Conservation (phyloP, 2,888 invertebrate species). For the Brachyopa scutellaris region DNA sequence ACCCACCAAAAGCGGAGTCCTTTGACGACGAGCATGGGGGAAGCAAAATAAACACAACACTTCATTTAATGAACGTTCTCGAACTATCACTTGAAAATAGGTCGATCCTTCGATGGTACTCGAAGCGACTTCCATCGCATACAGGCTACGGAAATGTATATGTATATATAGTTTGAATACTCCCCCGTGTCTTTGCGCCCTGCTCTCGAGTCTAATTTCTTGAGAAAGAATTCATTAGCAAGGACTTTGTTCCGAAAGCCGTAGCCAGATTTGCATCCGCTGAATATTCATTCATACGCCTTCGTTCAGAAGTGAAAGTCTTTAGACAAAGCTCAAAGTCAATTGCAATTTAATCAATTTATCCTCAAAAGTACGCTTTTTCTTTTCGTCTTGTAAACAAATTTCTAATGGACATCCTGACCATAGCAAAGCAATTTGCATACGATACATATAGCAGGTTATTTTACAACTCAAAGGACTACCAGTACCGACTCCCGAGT, state of each 20-base stretch:
- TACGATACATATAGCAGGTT: conserved; percentile 5
- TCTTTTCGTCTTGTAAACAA: background rate
- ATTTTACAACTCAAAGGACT: conserved; percentile 36
- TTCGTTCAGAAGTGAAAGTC: background rate
- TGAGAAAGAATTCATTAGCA: conserved; percentile 45
- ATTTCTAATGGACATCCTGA: background rate
- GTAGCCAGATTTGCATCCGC: conserved; percentile 44
- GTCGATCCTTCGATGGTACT: conserved; percentile 1
- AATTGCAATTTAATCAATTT: conserved; percentile 60
- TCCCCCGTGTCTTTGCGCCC: conserved; percentile 8
- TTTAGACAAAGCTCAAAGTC: background rate
- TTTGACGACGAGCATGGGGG: background rate
- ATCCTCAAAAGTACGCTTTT: conserved; percentile 45
- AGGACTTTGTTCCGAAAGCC: conserved; percentile 1
- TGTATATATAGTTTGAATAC: conserved; percentile 52
- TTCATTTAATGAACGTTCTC: conserved; percentile 43
- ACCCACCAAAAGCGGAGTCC: background rate
- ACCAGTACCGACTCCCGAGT: too few relatives aligned
- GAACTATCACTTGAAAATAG: conserved; percentile 40
- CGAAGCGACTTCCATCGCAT: too few relatives aligned
- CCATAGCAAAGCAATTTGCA: conserved; percentile 32
- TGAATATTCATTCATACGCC: conserved; percentile 56
- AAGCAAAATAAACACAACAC: conserved; percentile 50
- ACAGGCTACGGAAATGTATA: too few relatives aligned
- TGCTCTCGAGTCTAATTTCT: background rate